Conservation (phyloP, 2,888 invertebrate species). For the Drosophila barbarae region DNA sequence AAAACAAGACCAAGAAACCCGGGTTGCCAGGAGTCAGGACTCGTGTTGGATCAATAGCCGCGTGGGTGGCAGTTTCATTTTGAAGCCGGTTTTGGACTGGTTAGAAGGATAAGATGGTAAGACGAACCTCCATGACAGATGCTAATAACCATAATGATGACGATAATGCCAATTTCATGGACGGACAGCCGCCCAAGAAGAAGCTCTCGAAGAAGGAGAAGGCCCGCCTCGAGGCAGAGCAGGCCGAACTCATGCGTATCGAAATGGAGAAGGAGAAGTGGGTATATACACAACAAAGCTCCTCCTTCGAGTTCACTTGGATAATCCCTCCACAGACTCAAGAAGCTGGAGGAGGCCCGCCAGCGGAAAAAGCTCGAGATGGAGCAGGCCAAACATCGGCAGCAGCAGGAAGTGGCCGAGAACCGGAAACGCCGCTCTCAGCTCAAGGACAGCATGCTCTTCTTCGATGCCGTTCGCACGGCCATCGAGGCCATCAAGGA, state of each 20-base stretch:
- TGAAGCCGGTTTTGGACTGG: neutral
- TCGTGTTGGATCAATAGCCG: conserved; percentile 24
- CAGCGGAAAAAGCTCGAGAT: conserved; percentile 78
- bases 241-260: conserved; percentile 79
- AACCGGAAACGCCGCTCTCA: conserved; percentile 77
- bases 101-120: conserved; percentile 17
- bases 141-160: conserved; percentile 13
- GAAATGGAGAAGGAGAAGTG: conserved; percentile 80
- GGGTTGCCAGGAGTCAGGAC: conserved; percentile 18
- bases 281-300: conserved; percentile 2
- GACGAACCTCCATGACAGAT: neutral
- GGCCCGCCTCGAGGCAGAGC: conserved; percentile 79
- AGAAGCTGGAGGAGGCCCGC: conserved; percentile 78
- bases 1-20: neutral
- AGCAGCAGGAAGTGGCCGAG: conserved; percentile 78
- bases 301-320: neutral
- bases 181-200: conserved; percentile 78
- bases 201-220: conserved; percentile 80
- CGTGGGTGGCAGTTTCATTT: neutral
- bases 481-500: conserved; percentile 75
- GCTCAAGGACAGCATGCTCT: conserved; percentile 76
- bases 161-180: conserved; percentile 2
- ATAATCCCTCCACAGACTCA: conserved; percentile 57
- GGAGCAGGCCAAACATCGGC: conserved; percentile 78
- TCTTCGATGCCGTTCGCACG: conserved; percentile 72